Evolutionary conservation across 2,888 invertebrate genomes (phyloP).

Genomic region (Latheticus oryzae): DNA sequence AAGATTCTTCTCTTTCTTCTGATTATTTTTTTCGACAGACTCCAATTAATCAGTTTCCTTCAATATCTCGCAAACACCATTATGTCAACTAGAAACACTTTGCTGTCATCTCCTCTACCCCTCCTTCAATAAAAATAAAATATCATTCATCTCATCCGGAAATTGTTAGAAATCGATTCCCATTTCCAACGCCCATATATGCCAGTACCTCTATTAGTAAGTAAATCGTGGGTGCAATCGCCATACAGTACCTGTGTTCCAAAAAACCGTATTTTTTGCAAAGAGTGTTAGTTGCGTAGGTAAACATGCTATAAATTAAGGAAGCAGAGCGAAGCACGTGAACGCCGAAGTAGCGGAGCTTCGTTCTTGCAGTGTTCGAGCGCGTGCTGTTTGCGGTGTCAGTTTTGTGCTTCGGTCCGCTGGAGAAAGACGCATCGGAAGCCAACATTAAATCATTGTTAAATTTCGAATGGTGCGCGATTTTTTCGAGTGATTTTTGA

Average conservation of each 20-base stretch:
- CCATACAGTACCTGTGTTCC: too few species aligned
- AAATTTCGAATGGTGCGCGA: conserved; percentile 12
- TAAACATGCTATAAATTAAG: conserved; percentile 40
- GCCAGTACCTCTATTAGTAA: too few species aligned
- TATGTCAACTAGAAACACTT: not conserved
- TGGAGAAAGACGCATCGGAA: conserved; percentile 38
- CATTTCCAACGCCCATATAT: conserved; percentile 1
- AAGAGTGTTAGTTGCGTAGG: conserved; percentile 27
- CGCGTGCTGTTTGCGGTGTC: conserved; percentile 42
- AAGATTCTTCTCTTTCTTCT: too few species aligned
- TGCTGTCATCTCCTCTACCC: not conserved
- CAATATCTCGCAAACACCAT: conserved; percentile 2
- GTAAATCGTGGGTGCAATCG: not conserved
- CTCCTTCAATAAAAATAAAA: conserved; percentile 3
- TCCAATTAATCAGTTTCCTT: too few species aligned
- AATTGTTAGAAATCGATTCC: conserved; percentile 4
- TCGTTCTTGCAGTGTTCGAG: conserved; percentile 35
- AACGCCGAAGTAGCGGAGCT: conserved; percentile 36
- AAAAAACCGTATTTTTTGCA: too few species aligned
- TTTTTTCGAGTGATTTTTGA: conserved; percentile 1
- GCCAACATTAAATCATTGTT: conserved; percentile 10
- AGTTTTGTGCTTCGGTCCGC: conserved; percentile 40
- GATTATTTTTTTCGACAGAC: too few species aligned
- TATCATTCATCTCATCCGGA: not conserved
- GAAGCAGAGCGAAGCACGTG: conserved; percentile 39